Conservation (phyloP, 2,797 vertebrate species). For the Sebastes flavidus region DNA sequence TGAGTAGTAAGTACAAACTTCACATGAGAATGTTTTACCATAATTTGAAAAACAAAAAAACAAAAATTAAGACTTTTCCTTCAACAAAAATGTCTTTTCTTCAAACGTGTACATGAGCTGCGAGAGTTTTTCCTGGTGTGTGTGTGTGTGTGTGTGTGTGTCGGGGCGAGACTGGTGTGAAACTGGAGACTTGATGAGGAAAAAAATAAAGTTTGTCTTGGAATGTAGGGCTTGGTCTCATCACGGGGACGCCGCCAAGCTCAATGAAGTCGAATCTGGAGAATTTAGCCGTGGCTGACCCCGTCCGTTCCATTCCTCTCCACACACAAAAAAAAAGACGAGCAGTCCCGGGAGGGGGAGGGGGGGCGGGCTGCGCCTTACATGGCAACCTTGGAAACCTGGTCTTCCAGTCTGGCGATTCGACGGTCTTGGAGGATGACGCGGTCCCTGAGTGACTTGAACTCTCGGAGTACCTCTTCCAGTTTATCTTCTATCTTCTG, state of each 20-base stretch:
- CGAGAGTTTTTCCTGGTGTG: conserved; percentile 63
- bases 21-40: conserved; percentile 80
- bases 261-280: conserved; percentile 77
- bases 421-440: conserved; percentile 95
- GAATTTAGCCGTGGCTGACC: conserved; percentile 76
- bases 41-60: conserved; percentile 56
- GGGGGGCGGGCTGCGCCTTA: conserved; percentile 65
- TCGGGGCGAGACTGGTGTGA: conserved; percentile 48
- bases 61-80: conserved; percentile 75
- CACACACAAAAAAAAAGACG: conserved; percentile 66
- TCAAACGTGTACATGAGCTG: conserved; percentile 56
- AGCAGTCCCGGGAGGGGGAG: conserved; percentile 31
- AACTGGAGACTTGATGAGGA: conserved; percentile 58
- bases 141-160: conserved; percentile 14
- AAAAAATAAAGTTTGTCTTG: conserved; percentile 80
- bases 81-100: conserved; percentile 77
- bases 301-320: conserved; percentile 50
- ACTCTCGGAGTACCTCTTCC: conserved; percentile 96
- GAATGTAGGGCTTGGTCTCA: conserved; percentile 83
- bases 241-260: conserved; percentile 73
- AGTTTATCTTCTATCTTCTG: conserved; percentile 96
- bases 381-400: conserved; percentile 92
- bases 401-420: conserved; percentile 96
- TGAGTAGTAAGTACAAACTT: conserved; percentile 79
- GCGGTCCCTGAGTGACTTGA: conserved; percentile 95